Base-by-base conservation (phyloP, 2,113 vertebrate genomes). In the Donacobius atricapilla region DNA sequence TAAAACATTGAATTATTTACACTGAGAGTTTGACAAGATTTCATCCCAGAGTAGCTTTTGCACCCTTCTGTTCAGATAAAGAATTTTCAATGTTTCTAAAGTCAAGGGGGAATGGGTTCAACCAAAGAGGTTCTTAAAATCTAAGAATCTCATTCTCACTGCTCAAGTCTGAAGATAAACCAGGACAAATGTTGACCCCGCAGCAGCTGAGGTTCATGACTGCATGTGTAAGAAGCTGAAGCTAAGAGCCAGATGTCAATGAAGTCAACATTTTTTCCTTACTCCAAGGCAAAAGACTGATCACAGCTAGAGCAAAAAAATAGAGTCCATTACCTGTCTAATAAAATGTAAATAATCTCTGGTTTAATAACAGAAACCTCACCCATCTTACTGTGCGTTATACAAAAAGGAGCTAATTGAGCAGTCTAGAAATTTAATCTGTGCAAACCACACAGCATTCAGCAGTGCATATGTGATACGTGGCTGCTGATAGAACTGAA, bases 211-310 rank as follows among this genome's bases (percentile, higher is more conserved):
- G 31, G 83, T 75, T 91, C 61, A 53, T 47, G 47, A 57, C 50
- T 89, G 68, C 72, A 63, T 23, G 72, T 86, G 63, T 33, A 95
- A 70, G 73, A 95, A 92, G 82, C 28, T 45, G 87, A 90, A 96
- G 64, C 33, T 70, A 31, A 39, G 61, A 92, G 75, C 33, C 65
- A 97, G 56, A 73, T 93, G 60, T 93, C 69, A 93, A 42, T n/a
- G 80, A 73, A 94, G 69, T 31, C 14, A 33, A 65, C 51, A 27
- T 39, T 89, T 90, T 90, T 76, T 58, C 60, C 75, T 92, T 76
- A 33, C 89, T 94, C 61, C 57, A 80, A 72, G 57, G 73, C 78
- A 71, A 91, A 81, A 93, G 65, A 40, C 44, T 86, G 42, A 30
- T 70, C 50, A 47, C 77, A 88, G 33, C 58, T 54, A 58, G 35